phyloP scores from a whole-genome alignment of 1,140 invertebrate genomes.

The Coenobita brevimanus region DNA sequence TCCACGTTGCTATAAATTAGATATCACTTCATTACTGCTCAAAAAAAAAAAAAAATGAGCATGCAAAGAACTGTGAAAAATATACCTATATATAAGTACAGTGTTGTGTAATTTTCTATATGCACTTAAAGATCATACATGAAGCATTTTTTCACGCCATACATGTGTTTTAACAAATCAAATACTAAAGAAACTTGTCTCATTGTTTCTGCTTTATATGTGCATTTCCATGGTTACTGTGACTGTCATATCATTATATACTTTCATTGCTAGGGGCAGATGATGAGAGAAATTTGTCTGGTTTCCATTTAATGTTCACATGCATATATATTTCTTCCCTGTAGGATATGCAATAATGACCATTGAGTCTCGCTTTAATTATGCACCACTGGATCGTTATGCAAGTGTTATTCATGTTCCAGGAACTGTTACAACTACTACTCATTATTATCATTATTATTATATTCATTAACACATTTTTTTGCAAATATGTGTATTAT shows the following conservation, averaged over 20 bases:
- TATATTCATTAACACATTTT: constrained; percentile 53
- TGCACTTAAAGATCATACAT: constrained; percentile 42
- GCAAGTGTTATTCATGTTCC: constrained; percentile 52
- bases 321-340: constrained; percentile 51
- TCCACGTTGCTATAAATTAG: constrained; percentile 1
- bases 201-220: constrained; percentile 61
- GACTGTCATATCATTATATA: constrained; percentile 33
- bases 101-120: constrained; percentile 56
- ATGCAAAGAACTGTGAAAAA: constrained; percentile 14
- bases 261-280: constrained; percentile 41
- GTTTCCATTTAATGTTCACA: constrained; percentile 22
- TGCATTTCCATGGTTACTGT: constrained; percentile 52
- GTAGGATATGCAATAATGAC: constrained; percentile 63
- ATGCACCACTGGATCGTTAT: constrained; percentile 59
- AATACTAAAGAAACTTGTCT: constrained; percentile 56
- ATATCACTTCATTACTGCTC: constrained; percentile 18
- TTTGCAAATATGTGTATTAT: constrained; percentile 61
- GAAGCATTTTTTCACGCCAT: constrained; percentile 53
- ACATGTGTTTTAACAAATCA: constrained; percentile 37
- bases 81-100: constrained; percentile 1
- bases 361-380: constrained; percentile 58
- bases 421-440: constrained; percentile 29
- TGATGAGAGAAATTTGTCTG: constrained; percentile 38
- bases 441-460: not conserved
- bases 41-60: constrained; percentile 5